A percentile compares a stretch with the other conserved stretches of the same genome.
Conservation (phyloP, 2,113 vertebrate genomes). For the Cyprinodon brontotheroides region DNA sequence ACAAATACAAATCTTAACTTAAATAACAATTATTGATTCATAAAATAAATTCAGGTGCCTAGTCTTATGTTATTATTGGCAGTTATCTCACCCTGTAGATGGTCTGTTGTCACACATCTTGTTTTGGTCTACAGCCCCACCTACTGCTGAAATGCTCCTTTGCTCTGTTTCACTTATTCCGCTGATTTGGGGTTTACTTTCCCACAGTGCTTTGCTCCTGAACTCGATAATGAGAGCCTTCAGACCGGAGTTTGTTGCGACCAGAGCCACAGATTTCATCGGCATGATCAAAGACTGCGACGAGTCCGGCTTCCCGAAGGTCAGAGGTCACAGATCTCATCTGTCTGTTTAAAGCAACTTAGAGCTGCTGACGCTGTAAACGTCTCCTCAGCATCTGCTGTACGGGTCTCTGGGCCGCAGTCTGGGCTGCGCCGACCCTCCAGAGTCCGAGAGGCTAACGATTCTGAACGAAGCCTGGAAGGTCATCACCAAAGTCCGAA, state of each 20-base stretch:
- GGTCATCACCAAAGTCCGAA: conserved; percentile 94
- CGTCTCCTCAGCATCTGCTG: conserved; percentile 85
- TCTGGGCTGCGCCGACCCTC: conserved; percentile 90
- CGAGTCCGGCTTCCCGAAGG: conserved; percentile 96
- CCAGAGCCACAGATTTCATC: conserved; percentile 93
- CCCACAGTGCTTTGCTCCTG: conserved; percentile 89
- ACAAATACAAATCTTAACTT: too few relatives aligned
- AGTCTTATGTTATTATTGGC: too few relatives aligned
- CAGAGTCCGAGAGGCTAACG: conserved; percentile 88
- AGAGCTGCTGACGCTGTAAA: neutral
- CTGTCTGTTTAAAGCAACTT: neutral
- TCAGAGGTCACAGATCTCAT: conserved; percentile 56
- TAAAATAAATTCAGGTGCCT: too few relatives aligned
- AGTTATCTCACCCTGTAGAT: too few relatives aligned
- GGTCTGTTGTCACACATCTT: too few relatives aligned
- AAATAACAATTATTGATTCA: too few relatives aligned
- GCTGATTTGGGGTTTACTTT: conserved; percentile 2
- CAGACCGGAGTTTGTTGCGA: conserved; percentile 91
- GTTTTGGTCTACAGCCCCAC: too few relatives aligned
- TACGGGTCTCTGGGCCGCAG: conserved; percentile 93
- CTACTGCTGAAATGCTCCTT: too few relatives aligned
- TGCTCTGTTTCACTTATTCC: neutral
- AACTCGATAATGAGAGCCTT: conserved; percentile 97
- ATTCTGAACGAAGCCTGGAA: conserved; percentile 99
- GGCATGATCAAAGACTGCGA: conserved; percentile 98